Conservation (phyloP, 2,797 vertebrate species). For the Paramormyrops hopkinsi region DNA sequence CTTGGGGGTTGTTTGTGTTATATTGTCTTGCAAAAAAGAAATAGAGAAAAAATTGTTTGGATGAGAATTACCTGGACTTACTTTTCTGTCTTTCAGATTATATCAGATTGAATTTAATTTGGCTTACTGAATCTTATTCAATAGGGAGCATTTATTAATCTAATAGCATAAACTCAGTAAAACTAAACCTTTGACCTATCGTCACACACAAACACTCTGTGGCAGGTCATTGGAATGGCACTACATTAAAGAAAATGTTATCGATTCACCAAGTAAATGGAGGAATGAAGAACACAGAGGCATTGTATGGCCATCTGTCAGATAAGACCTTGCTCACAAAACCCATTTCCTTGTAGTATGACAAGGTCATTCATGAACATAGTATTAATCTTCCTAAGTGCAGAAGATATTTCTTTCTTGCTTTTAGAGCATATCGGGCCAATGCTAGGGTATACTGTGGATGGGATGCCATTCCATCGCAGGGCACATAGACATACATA, state of each 20-base stretch:
- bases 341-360: constrained; percentile 19
- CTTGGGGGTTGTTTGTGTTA: background rate
- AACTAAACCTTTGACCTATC: constrained; percentile 13
- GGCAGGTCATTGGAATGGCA: constrained; percentile 10
- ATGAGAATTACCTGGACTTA: background rate
- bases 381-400: constrained; percentile 53
- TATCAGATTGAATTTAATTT: constrained; percentile 20
- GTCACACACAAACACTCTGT: background rate
- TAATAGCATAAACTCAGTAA: constrained; percentile 22
- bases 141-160: constrained; percentile 11
- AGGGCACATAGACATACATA: background rate
- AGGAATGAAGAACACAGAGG: constrained; percentile 26
- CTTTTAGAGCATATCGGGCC: constrained; percentile 17
- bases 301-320: constrained; percentile 28
- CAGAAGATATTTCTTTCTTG: background rate
- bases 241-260: constrained; percentile 14
- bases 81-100: background rate
- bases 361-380: constrained; percentile 48
- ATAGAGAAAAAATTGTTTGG: background rate
- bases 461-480: background rate
- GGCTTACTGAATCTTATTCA: constrained; percentile 17
- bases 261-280: constrained; percentile 27
- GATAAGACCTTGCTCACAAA: constrained; percentile 34
- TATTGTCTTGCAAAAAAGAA: background rate
- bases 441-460: background rate